Evolutionary conservation across 2,797 vertebrate species (phyloP), one percentile per base, ranked within the genome.

Genomic region (Oryzias dopingdopingensis): DNA sequence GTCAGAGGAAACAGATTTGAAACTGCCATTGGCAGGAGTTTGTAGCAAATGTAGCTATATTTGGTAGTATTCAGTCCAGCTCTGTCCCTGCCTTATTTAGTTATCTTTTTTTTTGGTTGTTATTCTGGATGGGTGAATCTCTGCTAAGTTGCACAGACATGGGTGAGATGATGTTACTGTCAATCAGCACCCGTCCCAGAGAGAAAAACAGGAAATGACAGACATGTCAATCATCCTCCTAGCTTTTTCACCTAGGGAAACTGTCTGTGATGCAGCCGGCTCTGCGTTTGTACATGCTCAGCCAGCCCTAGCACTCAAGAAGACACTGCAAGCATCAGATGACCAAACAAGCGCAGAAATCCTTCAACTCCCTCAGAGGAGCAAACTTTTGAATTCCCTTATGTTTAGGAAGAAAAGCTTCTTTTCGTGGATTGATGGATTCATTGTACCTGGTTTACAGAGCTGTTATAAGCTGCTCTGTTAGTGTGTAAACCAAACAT

Each of bases 391-490:
- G 32, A 37, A 37, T 37, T 13, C 10, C 10, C 10, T 37, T 37
- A 37, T 10, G 8, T 3, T 3, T 37, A 62, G 22, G 41, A 59
- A 77, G 61, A 49, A 65, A 66, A 57, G 66, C 64, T 83, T 51
- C 64, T 42, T 17, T 60, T 60, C 26, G 17, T 51, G 74, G n/a
- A 77, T 84, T 82, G 80, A 75, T 87, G 70, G 74, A 71, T 69
- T 70, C 63, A 58, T 87, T 86, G 73, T 77, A 79, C 85, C 86
- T 49, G 78, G 84, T 88, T 76, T 67, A 74, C 67, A 82, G 84
- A 84, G 72, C 74, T 85, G 84, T 79, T 77, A 87, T 85, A 79
- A 88, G 85, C 87, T 86, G 83, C 85, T 32, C 29, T 32, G 29
- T 32, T 32, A 10, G 29, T 32, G 29, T 10, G 29, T 32, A 81